These are phyloP conservation scores for Aphis craccivora DNA, from an alignment of 1,140 invertebrate genomes.

Conservation along the genomic window DNA sequence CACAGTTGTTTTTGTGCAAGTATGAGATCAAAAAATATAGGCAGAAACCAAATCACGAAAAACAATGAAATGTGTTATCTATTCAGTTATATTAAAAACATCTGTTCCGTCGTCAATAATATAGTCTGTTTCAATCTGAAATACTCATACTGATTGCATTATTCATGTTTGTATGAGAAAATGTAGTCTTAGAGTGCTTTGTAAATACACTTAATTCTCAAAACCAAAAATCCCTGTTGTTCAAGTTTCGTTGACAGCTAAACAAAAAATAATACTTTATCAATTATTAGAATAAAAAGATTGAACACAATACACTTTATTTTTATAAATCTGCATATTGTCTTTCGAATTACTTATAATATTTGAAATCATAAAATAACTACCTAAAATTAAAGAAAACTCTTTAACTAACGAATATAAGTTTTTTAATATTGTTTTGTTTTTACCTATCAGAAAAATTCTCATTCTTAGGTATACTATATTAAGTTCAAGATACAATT, in stretches of 20 bases:
- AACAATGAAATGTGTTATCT: not conserved
- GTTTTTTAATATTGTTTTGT: not conserved
- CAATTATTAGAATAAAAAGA: not conserved
- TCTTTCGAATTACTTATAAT: too few relatives aligned
- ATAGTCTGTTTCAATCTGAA: not conserved
- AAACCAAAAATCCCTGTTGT: not conserved
- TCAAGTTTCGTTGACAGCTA: not conserved
- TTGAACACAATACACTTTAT: not conserved
- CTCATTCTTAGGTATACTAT: not conserved
- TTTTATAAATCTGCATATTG: not conserved
- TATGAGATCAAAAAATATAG: not conserved
- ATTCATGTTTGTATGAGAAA: constrained; percentile 20
- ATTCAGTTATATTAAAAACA: not conserved
- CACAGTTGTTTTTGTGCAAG: not conserved
- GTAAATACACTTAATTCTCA: not conserved
- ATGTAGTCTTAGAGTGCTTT: not conserved
- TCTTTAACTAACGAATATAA: not conserved
- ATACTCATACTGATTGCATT: constrained; percentile 5
- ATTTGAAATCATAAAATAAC: too few relatives aligned
- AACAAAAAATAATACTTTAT: not conserved
- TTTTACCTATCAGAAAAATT: not conserved
- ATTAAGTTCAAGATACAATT: not conserved
- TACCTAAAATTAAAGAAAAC: not conserved
- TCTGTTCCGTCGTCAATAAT: not conserved
- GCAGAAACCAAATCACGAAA: not conserved